Conservation (phyloP, 1,140 invertebrate species). For the Dolichoris vasculosae region DNA sequence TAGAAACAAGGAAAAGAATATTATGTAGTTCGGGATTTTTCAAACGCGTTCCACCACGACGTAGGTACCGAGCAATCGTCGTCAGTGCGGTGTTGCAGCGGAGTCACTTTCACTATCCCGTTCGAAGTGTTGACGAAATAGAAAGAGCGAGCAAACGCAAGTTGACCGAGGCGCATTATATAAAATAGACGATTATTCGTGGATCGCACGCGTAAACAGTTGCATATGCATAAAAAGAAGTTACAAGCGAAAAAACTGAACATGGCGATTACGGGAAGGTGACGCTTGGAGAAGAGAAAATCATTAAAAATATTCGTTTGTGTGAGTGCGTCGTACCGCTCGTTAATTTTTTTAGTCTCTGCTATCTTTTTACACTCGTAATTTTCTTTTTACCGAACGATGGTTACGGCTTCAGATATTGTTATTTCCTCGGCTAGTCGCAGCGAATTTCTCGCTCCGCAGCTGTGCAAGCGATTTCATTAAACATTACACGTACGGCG, state of each 20-base stretch:
- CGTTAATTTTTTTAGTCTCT: too few species aligned
- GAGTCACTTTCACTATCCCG: slow-evolving; percentile 65
- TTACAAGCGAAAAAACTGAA: too few species aligned
- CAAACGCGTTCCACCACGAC: not conserved
- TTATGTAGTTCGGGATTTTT: not conserved
- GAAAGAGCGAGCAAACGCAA: slow-evolving; percentile 64
- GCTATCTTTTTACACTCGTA: too few species aligned
- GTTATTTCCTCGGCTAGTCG: not conserved
- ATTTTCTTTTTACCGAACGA: not conserved
- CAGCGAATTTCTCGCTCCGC: not conserved
- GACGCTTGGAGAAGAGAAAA: too few species aligned
- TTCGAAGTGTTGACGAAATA: slow-evolving; percentile 58
- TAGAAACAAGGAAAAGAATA: not conserved
- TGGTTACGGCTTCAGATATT: not conserved
- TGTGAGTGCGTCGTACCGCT: too few species aligned
- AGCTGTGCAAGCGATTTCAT: too few species aligned
- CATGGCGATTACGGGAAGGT: too few species aligned
- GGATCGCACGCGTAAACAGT: not conserved
- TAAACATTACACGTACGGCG: too few species aligned
- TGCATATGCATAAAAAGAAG: not conserved
- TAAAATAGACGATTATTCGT: slow-evolving; percentile 61
- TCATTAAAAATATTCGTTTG: too few species aligned
- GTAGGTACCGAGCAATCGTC: not conserved
- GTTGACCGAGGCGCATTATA: slow-evolving; percentile 61
- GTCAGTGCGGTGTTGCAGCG: slow-evolving; percentile 45